Conservation (phyloP, 2,888 invertebrate species). For the Cephonodes hylas region DNA sequence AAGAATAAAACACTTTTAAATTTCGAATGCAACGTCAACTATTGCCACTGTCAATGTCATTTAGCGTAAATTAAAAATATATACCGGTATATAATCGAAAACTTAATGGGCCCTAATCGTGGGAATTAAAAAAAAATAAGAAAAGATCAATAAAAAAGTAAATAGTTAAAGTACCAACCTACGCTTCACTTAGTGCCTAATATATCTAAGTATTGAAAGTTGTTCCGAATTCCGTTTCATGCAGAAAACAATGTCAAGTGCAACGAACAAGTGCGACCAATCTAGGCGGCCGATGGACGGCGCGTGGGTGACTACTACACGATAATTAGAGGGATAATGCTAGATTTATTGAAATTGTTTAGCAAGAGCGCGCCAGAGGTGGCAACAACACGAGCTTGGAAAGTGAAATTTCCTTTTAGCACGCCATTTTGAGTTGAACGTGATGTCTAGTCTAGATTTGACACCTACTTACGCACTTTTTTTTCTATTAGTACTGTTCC, state of each 20-base stretch:
- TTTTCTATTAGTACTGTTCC: background rate
- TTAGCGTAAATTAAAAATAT: too few relatives aligned
- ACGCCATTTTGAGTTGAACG: constrained; percentile 12
- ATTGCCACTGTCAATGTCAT: too few relatives aligned
- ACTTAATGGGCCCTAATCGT: too few relatives aligned
- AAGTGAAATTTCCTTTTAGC: constrained; percentile 34
- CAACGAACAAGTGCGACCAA: constrained; percentile 23
- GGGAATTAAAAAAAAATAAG: too few relatives aligned
- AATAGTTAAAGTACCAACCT: background rate
- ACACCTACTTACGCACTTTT: constrained; percentile 10
- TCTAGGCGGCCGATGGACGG: background rate
- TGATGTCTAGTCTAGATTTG: constrained; percentile 13
- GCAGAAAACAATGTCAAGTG: constrained; percentile 45
- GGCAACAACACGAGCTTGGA: background rate
- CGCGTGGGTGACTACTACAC: constrained; percentile 32
- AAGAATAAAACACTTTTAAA: too few relatives aligned
- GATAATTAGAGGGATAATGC: constrained; percentile 31
- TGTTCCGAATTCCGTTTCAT: constrained; percentile 25
- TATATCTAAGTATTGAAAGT: constrained; percentile 10
- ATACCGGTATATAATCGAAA: too few relatives aligned
- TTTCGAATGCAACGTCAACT: too few relatives aligned
- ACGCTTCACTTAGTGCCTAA: background rate
- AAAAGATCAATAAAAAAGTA: too few relatives aligned
- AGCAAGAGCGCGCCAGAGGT: constrained; percentile 27
- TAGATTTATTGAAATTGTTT: constrained; percentile 30